phyloP scores from a whole-genome alignment of 2,888 invertebrate genomes.

The Apantesis nais region DNA sequence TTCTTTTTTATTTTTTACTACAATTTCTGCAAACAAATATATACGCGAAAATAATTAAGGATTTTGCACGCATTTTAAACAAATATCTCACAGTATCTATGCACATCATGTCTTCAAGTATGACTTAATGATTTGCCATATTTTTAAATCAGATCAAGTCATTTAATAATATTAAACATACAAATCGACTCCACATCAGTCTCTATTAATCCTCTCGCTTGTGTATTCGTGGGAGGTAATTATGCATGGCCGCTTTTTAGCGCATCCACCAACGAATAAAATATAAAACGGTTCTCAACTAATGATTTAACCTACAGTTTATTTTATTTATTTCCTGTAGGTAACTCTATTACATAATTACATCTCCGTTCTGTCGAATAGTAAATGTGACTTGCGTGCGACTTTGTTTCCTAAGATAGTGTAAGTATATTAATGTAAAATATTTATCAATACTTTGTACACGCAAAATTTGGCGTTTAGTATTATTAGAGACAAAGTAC shows the following conservation, averaged over 20 bases:
- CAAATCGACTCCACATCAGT: constrained; percentile 48
- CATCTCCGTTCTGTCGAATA: not conserved
- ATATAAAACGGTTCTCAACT: constrained; percentile 79
- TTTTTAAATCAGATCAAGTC: not conserved
- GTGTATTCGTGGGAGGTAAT: constrained; percentile 80
- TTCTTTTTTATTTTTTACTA: no score
- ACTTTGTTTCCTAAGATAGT: not conserved
- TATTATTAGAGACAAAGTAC: no score
- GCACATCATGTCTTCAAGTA: no score
- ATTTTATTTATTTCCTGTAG: constrained; percentile 43
- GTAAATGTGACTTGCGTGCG: not conserved
- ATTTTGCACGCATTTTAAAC: no score
- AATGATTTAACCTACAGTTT: constrained; percentile 70
- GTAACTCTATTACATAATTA: constrained; percentile 27
- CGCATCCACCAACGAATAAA: constrained; percentile 79
- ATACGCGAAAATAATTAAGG: no score
- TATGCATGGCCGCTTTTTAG: constrained; percentile 85
- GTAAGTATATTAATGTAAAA: no score
- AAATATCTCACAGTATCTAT: no score
- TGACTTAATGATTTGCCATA: no score
- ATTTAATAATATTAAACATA: not conserved
- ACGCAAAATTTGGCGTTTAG: no score
- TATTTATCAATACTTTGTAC: no score
- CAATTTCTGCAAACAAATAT: no score
- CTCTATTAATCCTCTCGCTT: constrained; percentile 61